Evolutionary conservation across 1,140 invertebrate genomes (phyloP).

Genomic region (Solenopsis invicta): DNA sequence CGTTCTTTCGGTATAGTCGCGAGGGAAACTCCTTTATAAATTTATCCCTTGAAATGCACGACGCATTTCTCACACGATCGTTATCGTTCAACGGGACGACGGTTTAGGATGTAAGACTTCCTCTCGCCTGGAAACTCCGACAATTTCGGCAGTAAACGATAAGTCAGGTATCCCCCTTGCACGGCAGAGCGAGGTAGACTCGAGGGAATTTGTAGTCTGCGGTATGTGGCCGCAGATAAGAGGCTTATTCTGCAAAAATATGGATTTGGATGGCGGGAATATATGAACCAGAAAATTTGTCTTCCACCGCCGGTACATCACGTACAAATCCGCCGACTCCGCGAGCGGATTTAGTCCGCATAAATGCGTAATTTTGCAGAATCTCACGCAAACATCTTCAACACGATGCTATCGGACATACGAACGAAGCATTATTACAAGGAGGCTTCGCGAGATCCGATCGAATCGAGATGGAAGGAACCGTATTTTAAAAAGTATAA

Average conservation of each 20-base stretch:
- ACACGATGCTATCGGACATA: too few species aligned
- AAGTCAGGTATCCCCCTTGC: background rate
- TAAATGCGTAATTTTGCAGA: conserved; percentile 20
- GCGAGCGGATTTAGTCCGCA: background rate
- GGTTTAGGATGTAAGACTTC: background rate
- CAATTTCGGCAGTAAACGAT: conserved; percentile 3
- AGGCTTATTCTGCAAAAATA: conserved; percentile 37
- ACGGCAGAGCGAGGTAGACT: background rate
- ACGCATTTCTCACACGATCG: conserved; percentile 7
- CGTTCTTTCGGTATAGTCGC: background rate
- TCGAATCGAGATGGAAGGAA: background rate
- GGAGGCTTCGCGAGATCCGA: background rate
- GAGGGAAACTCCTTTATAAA: background rate
- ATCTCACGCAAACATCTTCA: background rate
- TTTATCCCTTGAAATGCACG: background rate
- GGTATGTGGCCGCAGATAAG: conserved; percentile 23
- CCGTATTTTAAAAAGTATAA: background rate
- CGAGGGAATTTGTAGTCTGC: conserved; percentile 11
- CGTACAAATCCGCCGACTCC: background rate
- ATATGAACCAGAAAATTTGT: conserved; percentile 38
- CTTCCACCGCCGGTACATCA: background rate
- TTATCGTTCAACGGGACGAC: background rate
- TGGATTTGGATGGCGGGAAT: conserved; percentile 26
- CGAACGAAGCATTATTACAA: background rate
- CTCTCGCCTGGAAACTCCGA: background rate